Evolutionary conservation across 2,888 invertebrate species (phyloP).

Genomic region (Parnassius mnemosyne): DNA sequence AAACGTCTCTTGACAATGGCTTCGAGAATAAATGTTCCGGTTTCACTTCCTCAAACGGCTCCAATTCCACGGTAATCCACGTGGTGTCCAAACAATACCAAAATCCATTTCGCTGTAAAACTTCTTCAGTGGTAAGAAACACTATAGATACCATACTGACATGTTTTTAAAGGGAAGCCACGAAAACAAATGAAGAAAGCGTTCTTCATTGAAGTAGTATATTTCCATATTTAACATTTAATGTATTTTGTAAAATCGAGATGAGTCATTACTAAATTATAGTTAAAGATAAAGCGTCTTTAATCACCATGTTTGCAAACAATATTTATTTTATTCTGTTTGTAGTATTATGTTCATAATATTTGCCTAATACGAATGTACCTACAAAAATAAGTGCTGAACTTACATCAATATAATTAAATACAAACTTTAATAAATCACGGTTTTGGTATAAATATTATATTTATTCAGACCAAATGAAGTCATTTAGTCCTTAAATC

Average conservation of each 20-base stretch:
- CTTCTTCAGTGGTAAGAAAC: conserved; percentile 67
- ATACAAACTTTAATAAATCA: too few species aligned
- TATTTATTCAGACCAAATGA: too few species aligned
- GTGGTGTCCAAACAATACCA: conserved; percentile 65
- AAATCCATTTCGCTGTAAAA: conserved; percentile 63
- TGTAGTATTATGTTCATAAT: conserved; percentile 15
- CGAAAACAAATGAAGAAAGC: conserved; percentile 31
- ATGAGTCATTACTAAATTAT: conserved; percentile 27
- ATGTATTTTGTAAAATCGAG: conserved; percentile 31
- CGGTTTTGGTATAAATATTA: too few species aligned
- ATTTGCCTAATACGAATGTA: conserved; percentile 15
- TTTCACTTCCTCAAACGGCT: conserved; percentile 69
- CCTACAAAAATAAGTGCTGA: too few species aligned
- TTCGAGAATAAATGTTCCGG: conserved; percentile 58
- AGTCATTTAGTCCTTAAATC: neutral
- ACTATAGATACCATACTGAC: conserved; percentile 62
- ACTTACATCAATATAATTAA: too few species aligned
- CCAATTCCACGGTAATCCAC: conserved; percentile 68
- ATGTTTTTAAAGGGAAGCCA: conserved; percentile 30
- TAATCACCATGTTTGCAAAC: conserved; percentile 37
- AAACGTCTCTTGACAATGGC: conserved; percentile 64
- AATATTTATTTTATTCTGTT: conserved; percentile 11
- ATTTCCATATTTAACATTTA: conserved; percentile 31
- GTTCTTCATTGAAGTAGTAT: conserved; percentile 9
- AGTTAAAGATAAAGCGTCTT: conserved; percentile 16